Percentiles rank a stretch among this genome's conserved stretches.
Conservation (phyloP, 1,140 invertebrate species). For the Grapholita molesta region DNA sequence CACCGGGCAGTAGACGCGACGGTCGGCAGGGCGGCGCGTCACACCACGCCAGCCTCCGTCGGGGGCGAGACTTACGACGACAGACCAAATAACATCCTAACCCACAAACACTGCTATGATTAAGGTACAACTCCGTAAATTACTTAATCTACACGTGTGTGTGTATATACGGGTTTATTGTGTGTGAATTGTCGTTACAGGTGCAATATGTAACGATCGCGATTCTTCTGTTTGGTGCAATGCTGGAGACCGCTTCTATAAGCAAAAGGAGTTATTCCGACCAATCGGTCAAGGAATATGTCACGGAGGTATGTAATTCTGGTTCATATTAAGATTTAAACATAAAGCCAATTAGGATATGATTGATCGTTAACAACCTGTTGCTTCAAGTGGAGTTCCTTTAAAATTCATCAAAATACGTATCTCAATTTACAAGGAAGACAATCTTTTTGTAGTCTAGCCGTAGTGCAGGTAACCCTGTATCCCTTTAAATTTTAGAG, state of each 20-base stretch:
- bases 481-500: too few relatives aligned
- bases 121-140: constrained; percentile 36
- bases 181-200: constrained; percentile 39
- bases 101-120: constrained; percentile 58
- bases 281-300: constrained; percentile 87
- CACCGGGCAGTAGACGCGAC: neutral
- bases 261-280: constrained; percentile 86
- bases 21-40: neutral
- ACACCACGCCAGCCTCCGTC: constrained; percentile 32
- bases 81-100: constrained; percentile 41
- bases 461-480: too few relatives aligned
- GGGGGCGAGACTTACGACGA: constrained; percentile 42
- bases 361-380: constrained; percentile 2
- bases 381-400: neutral
- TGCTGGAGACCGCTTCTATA: constrained; percentile 57
- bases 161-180: constrained; percentile 27
- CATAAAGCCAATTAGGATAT: neutral
- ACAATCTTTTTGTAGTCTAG: neutral
- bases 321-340: neutral
- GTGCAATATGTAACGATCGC: constrained; percentile 57
- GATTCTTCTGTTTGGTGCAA: constrained; percentile 51
- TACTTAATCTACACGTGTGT: constrained; percentile 20
- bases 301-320: constrained; percentile 84
- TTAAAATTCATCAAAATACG: neutral
- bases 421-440: neutral